phyloP scores from a whole-genome alignment of 2,113 vertebrate species.

The Tetrao urogallus region DNA sequence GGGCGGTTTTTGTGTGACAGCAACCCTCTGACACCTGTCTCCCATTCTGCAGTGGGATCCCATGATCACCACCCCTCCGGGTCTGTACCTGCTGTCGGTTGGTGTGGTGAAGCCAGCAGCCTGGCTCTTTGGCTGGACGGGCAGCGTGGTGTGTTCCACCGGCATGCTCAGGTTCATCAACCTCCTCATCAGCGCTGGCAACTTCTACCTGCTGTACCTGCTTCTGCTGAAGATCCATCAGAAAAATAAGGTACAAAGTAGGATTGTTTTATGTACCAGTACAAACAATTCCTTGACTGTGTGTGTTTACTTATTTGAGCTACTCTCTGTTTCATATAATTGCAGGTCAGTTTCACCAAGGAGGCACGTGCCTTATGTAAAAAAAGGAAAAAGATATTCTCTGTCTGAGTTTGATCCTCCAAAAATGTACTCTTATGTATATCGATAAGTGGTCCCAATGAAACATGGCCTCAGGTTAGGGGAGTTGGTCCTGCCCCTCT shows the following conservation, averaged over 20 bases:
- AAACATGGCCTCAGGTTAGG: background rate
- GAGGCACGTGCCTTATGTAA: background rate
- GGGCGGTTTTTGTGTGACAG: background rate
- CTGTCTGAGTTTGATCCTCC: rapidly evolving
- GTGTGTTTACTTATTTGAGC: background rate
- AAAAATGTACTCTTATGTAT: background rate
- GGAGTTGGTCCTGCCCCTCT: too few species aligned
- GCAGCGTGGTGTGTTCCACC: constrained; percentile 85
- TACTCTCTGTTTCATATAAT: background rate
- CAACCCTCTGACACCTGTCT: background rate
- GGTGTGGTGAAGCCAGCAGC: constrained; percentile 88
- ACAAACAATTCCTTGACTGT: background rate
- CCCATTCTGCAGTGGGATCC: constrained; percentile 90
- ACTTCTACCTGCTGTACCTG: constrained; percentile 91
- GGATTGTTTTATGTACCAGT: rapidly evolving
- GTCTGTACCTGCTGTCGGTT: constrained; percentile 91
- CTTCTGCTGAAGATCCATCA: constrained; percentile 87
- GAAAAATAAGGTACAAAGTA: constrained; percentile 85
- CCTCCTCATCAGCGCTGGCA: constrained; percentile 93
- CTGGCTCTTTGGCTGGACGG: constrained; percentile 88
- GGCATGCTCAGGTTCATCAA: constrained; percentile 95
- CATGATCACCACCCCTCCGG: constrained; percentile 96
- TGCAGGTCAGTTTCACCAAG: background rate
- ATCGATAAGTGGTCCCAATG: background rate
- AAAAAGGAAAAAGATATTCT: background rate